These are phyloP conservation scores for Trialeurodes vaporariorum DNA, from an alignment of 1,140 invertebrate species.

Conservation along the genomic window DNA sequence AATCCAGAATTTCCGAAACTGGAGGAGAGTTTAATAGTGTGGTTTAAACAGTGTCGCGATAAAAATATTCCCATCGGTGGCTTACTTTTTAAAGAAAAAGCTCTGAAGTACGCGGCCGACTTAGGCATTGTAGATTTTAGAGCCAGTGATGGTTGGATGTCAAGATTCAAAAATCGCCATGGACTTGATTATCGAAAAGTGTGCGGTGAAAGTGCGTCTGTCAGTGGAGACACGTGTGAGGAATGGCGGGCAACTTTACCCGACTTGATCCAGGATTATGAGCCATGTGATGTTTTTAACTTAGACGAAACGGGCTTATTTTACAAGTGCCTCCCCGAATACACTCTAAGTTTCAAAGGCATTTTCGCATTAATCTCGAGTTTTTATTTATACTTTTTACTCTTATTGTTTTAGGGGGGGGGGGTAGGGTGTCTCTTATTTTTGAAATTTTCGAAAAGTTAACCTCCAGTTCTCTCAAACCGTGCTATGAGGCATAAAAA, in stretches of 20 bases:
- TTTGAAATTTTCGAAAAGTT: too few relatives aligned
- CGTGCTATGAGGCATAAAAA: too few relatives aligned
- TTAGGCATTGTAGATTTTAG: slow-evolving; percentile 27
- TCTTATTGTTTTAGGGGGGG: too few relatives aligned
- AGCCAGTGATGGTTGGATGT: slow-evolving; percentile 33
- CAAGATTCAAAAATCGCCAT: slow-evolving; percentile 30
- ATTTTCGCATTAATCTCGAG: too few relatives aligned
- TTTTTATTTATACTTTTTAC: too few relatives aligned
- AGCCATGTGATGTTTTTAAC: slow-evolving; percentile 27
- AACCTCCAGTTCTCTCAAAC: too few relatives aligned
- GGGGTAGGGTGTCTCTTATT: too few relatives aligned
- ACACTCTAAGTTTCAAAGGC: slow-evolving; percentile 31
- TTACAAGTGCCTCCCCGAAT: slow-evolving; percentile 33
- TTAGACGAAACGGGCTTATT: slow-evolving; percentile 36
- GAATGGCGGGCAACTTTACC: slow-evolving; percentile 19
- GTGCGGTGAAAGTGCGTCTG: slow-evolving; percentile 29
- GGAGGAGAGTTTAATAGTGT: background rate
- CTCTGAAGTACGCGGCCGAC: slow-evolving; percentile 18
- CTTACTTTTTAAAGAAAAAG: slow-evolving; percentile 7
- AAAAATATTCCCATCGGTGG: background rate
- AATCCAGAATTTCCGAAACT: background rate
- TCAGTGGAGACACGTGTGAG: slow-evolving; percentile 19
- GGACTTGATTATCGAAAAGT: slow-evolving; percentile 17
- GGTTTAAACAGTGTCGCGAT: slow-evolving; percentile 2
- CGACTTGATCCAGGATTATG: slow-evolving; percentile 26